Evolutionary conservation across 2,888 invertebrate genomes (phyloP).

Genomic region (Maniola hyperantus): DNA sequence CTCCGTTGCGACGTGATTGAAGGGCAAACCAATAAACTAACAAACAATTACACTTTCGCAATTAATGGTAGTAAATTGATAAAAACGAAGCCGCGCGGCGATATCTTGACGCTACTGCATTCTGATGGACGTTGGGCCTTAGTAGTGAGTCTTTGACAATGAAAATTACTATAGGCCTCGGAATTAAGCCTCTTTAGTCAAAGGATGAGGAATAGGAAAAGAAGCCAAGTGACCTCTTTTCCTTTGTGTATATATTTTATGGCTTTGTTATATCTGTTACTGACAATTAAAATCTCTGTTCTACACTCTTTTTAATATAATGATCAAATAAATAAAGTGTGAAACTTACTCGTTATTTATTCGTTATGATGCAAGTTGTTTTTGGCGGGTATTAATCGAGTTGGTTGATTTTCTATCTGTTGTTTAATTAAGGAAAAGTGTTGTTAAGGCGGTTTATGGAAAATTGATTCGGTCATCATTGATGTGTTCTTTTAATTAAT

Average conservation of each 20-base stretch:
- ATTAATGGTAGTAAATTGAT: too few species aligned
- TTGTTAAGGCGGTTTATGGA: conserved; percentile 43
- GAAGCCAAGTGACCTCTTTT: neutral
- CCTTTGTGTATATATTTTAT: neutral
- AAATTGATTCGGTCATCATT: conserved; percentile 41
- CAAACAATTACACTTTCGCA: too few species aligned
- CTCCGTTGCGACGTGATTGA: too few species aligned
- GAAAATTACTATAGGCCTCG: too few species aligned
- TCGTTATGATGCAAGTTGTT: conserved; percentile 48
- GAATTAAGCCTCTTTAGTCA: too few species aligned
- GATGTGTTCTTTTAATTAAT: conserved; percentile 36
- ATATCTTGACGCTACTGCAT: too few species aligned
- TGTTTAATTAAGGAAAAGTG: conserved; percentile 47
- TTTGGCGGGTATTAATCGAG: conserved; percentile 54
- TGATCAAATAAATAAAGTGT: conserved; percentile 54
- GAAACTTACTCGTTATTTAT: conserved; percentile 53
- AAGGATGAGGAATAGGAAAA: too few species aligned
- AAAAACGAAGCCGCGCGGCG: too few species aligned
- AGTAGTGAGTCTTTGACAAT: too few species aligned
- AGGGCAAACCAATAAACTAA: too few species aligned
- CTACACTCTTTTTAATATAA: conserved; percentile 41
- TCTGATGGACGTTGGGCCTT: too few species aligned
- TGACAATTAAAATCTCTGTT: neutral
- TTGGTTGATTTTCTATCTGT: conserved; percentile 45
- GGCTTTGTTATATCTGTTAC: neutral